Evolutionary conservation across 2,888 invertebrate genomes (phyloP), one percentile per base, ranked within the genome.

Genomic region (Anoplius nigerrimus): DNA sequence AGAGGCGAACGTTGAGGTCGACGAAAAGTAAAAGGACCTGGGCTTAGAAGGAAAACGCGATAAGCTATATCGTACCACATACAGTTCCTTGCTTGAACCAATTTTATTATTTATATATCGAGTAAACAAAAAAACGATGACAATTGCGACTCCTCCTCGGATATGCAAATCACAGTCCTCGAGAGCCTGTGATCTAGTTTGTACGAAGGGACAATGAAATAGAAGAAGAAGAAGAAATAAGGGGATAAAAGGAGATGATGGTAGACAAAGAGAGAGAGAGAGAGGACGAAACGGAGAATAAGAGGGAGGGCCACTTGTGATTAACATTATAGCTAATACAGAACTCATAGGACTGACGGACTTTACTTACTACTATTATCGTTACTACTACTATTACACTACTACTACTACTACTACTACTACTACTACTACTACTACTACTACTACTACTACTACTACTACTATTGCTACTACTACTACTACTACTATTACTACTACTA

Each of bases 81-180:
- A 82, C 79, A 85, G 87, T 87, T 86, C 84, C 86, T 86, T 80
- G 81, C 80, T 84, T 80, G 78, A 85, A 85, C 81, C 83, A 84
- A 85, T 86, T 82, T 74, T 74, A 70, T 83, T 78, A 82, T 82
- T 83, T 78, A 75, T 73, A 67, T 67, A 59, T 45, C 42, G 13
- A 58, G 51, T 22, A 64, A n/a, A n/a, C n/a, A n/a, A n/a, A n/a
- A n/a, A n/a, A n/a, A 20, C 16, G 2, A 16, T 55, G 13, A 18
- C 18, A 18, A 34, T 42, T 55, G 16, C 24, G 22, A 22, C 13
- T 24, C 11, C 16, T 53, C 15, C 24, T 22, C 53, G 52, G 69
- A 20, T n/a, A n/a, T 34, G 53, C 20, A 34, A 62, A 46, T 84
- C 83, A 83, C 83, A 82, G 82, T 69, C 15, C 20, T 13, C 6